Evolutionary conservation across 1,140 invertebrate genomes (phyloP).

Genomic region (Cyphomyrmex costatus): DNA sequence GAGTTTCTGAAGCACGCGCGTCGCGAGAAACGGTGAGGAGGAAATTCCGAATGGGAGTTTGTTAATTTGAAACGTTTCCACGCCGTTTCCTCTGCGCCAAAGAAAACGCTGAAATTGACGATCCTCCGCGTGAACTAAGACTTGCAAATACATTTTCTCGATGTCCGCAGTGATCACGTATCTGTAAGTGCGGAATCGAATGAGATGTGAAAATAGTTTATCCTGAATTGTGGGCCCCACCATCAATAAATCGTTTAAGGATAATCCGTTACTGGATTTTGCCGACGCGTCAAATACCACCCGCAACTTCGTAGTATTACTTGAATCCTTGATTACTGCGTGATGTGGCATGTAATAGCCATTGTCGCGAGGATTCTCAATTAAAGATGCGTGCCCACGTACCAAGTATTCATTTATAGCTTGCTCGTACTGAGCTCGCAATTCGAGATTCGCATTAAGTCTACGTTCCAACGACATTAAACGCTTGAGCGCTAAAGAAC

Average conservation of each 20-base stretch:
- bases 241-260: neutral
- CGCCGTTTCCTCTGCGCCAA: conserved; percentile 57
- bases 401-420: too few relatives aligned
- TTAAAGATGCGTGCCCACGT: too few relatives aligned
- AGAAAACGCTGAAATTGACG: conserved; percentile 76
- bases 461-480: too few relatives aligned
- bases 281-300: conserved; percentile 18
- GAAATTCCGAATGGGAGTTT: neutral
- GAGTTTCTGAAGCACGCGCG: neutral
- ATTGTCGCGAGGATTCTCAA: too few relatives aligned
- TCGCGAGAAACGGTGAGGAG: neutral
- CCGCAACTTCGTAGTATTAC: conserved; percentile 59
- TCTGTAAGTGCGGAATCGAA: conserved; percentile 34
- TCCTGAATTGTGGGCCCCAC: neutral
- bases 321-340: conserved; percentile 61
- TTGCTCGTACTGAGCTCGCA: too few relatives aligned
- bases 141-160: conserved; percentile 79
- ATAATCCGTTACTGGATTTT: neutral
- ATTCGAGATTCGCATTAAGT: too few relatives aligned
- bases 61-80: neutral
- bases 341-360: conserved; percentile 34
- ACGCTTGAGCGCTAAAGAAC: too few relatives aligned
- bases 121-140: conserved; percentile 64
- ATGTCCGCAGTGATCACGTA: conserved; percentile 74
- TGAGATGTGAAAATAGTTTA: neutral